Evolutionary conservation across 2,797 vertebrate genomes (phyloP), one percentile per base, ranked within the genome.

Genomic region (Clarias platycephalus): DNA sequence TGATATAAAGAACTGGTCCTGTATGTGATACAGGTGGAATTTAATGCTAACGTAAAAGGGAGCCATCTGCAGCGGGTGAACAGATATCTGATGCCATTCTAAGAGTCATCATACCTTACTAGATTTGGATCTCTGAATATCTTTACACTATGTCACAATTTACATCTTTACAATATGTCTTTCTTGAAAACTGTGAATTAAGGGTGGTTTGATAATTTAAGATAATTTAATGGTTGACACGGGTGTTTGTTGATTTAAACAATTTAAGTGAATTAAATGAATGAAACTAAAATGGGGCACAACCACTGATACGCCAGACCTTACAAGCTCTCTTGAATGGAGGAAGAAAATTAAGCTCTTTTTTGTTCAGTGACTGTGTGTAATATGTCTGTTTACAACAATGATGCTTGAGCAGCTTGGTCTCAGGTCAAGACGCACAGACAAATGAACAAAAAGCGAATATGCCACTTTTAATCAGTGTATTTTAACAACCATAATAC

Each of bases 331-430:
- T 91, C 89, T 88, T 89, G 92, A 88, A 79, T 86, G 86, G 88
- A 79, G 90, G 91, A 87, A 89, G 91, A 93, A 93, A 75, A 94
- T 95, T 86, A 93, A 93, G 91, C 84, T 89, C 92, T 84, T 95
- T 94, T 92, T 93, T 92, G 86, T 91, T 78, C 92, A 94, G 91
- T 94, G 91, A 91, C 92, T 93, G 93, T 89, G 89, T 66, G 75
- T 94, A 95, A 95, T 93, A 4, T 87, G 90, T 88, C 91, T 92
- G 92, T 95, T 94, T 86, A 90, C 84, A 90, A 80, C 89, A 74
- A 86, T 89, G 74, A 76, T 5, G 75, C 75, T 78, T 78, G 75
- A 62, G 75, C 57, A 40, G 75, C 31, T 78, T 77, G 75, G 75
- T 77, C 22, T n/a, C 88, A 88, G 88, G 87, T 64, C 88, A 91